Evolutionary conservation across 2,888 invertebrate genomes (phyloP).

Genomic region (Eupeodes luniger): DNA sequence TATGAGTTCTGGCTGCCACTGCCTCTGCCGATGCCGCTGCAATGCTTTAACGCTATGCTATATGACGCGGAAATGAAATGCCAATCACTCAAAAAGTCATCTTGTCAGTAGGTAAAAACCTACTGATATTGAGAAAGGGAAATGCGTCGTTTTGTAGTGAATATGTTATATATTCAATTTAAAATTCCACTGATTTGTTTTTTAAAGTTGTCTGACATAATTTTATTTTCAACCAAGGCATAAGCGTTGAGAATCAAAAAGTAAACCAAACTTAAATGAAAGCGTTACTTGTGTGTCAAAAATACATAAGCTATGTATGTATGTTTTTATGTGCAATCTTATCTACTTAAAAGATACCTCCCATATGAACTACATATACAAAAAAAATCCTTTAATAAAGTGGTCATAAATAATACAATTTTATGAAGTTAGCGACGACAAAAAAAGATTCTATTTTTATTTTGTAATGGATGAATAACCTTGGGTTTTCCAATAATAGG

Average conservation of each 20-base stretch:
- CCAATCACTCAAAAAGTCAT: constrained; percentile 29
- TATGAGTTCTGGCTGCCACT: constrained; percentile 6
- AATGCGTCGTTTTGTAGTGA: neutral
- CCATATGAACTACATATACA: no score
- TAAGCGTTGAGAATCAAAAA: no score
- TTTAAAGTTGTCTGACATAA: neutral
- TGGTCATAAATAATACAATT: no score
- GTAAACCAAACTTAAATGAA: neutral
- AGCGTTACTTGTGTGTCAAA: no score
- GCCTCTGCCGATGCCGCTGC: neutral
- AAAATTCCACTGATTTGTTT: neutral
- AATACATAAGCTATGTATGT: no score
- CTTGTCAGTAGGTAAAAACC: neutral
- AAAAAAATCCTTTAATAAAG: no score
- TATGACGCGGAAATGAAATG: constrained; percentile 36
- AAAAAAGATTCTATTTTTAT: no score
- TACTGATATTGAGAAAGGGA: neutral
- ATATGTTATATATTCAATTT: neutral
- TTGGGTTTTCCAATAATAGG: no score
- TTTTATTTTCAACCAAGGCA: neutral
- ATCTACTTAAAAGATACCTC: no score
- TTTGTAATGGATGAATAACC: no score
- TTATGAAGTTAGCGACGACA: no score
- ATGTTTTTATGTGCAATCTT: no score
- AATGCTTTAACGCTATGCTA: neutral